phyloP scores from a whole-genome alignment of 2,113 vertebrate species.

The Grammomys surdaster region DNA sequence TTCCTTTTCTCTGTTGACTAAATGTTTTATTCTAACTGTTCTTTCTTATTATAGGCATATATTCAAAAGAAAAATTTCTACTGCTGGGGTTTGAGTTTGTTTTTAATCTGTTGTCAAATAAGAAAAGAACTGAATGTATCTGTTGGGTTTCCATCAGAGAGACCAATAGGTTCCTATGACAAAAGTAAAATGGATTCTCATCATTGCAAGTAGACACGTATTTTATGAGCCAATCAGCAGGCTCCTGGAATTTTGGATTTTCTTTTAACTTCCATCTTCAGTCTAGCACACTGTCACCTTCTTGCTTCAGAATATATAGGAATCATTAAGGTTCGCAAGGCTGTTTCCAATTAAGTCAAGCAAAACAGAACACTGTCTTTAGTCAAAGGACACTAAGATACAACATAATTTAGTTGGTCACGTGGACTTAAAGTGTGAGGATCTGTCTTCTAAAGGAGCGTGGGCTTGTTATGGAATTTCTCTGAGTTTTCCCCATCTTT shows the following conservation, averaged over 20 bases:
- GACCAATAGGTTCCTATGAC: background rate
- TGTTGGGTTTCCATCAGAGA: background rate
- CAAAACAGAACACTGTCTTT: slow-evolving; percentile 3
- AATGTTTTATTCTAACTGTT: background rate
- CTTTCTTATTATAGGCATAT: background rate
- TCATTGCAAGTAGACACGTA: background rate
- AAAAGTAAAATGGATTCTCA: background rate
- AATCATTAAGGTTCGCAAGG: background rate
- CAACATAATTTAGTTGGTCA: background rate
- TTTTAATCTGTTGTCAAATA: slow-evolving; percentile 11
- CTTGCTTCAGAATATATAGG: slow-evolving; percentile 1
- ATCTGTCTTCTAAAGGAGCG: background rate
- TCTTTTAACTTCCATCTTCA: background rate
- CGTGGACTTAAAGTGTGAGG: background rate
- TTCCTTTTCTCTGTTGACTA: background rate
- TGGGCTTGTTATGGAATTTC: background rate
- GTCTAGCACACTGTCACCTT: background rate
- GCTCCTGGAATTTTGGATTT: background rate
- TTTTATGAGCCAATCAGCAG: background rate
- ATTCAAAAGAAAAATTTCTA: background rate
- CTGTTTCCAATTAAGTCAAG: background rate
- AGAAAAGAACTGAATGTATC: background rate
- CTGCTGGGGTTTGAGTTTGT: background rate
- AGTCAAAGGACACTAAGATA: slow-evolving; percentile 5
- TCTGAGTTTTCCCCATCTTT: slow-evolving; percentile 42